Percentiles rank a stretch among this genome's conserved stretches.
Conservation (phyloP, 2,797 vertebrate species). For the Typhlichthys eigenmanni region DNA sequence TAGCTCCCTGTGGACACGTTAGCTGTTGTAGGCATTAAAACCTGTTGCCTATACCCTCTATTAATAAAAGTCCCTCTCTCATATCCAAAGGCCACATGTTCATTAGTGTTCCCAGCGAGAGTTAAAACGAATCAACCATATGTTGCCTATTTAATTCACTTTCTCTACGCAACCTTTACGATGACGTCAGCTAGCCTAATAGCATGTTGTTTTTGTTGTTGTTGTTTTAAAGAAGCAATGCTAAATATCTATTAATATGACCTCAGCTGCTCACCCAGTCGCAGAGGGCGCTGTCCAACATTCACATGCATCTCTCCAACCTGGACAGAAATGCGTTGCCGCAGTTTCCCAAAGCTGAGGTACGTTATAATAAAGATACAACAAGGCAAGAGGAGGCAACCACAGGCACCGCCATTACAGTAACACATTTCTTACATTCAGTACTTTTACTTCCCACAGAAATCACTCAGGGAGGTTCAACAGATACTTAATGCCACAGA, state of each 20-base stretch:
- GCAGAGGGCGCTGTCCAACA: conserved; percentile 88
- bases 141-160: too few species aligned
- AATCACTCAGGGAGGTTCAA: conserved; percentile 85
- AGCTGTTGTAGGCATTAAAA: neutral
- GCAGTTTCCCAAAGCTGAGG: conserved; percentile 88
- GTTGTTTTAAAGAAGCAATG: conserved; percentile 12
- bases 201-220: too few species aligned
- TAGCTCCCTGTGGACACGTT: neutral
- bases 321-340: conserved; percentile 86
- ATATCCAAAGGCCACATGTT: too few species aligned
- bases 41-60: too few species aligned
- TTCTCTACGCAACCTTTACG: neutral
- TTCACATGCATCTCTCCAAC: conserved; percentile 87
- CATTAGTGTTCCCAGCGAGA: neutral
- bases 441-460: conserved; percentile 64
- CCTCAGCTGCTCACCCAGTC: conserved; percentile 85
- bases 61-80: too few species aligned
- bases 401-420: neutral
- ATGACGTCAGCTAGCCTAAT: neutral
- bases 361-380: conserved; percentile 42
- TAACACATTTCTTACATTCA: neutral
- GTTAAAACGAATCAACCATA: neutral
- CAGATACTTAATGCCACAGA: conserved; percentile 89
- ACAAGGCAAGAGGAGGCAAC: neutral
- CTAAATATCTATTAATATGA: conserved; percentile 24